phyloP scores from a whole-genome alignment of 2,797 vertebrate species.

The Enteromius thamalakanensis region DNA sequence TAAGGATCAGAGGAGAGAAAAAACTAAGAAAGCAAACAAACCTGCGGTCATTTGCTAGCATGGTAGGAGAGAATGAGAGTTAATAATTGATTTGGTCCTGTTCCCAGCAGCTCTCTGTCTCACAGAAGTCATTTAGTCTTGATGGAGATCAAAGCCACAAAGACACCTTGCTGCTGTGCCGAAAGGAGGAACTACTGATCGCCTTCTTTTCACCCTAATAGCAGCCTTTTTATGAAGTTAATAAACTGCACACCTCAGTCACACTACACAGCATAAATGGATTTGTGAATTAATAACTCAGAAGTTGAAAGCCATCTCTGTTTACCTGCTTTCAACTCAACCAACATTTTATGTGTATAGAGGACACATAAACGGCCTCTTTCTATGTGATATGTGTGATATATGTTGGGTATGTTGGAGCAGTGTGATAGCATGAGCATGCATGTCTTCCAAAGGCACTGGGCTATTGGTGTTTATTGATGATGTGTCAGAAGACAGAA shows the following conservation, averaged over 20 bases:
- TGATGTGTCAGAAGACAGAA: background rate
- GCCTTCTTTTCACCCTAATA: slow-evolving; percentile 84
- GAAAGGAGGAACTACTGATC: slow-evolving; percentile 82
- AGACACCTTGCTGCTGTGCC: slow-evolving; percentile 82
- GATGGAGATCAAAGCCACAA: slow-evolving; percentile 88
- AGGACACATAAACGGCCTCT: background rate
- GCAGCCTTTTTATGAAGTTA: slow-evolving; percentile 90
- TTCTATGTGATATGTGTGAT: background rate
- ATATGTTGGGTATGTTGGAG: background rate
- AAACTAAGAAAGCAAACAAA: slow-evolving; percentile 26
- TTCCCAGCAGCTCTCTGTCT: slow-evolving; percentile 80
- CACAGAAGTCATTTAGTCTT: slow-evolving; percentile 90
- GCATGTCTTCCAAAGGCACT: background rate
- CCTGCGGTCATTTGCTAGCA: slow-evolving; percentile 29
- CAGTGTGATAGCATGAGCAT: background rate
- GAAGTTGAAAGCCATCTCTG: slow-evolving; percentile 85
- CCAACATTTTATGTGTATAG: slow-evolving; percentile 46
- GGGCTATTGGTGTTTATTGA: background rate
- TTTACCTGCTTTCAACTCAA: slow-evolving; percentile 86
- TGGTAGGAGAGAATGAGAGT: slow-evolving; percentile 24
- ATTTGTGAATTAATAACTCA: slow-evolving; percentile 89
- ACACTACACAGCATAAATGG: slow-evolving; percentile 87
- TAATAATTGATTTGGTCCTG: slow-evolving; percentile 85
- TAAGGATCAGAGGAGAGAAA: slow-evolving; percentile 18
- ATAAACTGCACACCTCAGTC: slow-evolving; percentile 90